phyloP scores from a whole-genome alignment of 2,113 vertebrate genomes.

The Anoplopoma fimbria region DNA sequence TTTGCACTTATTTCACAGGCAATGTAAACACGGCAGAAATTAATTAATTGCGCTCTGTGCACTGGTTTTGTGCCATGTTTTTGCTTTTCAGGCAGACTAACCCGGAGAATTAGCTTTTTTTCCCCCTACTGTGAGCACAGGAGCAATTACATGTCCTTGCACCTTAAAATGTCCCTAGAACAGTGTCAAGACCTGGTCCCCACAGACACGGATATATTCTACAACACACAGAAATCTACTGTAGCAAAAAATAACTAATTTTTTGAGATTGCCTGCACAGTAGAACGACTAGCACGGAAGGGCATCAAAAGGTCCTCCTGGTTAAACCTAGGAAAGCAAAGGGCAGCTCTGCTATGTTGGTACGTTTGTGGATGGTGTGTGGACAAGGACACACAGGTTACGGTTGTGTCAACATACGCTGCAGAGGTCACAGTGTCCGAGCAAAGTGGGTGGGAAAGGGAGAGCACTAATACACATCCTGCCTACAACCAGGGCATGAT shows the following conservation, averaged over 20 bases:
- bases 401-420: slow-evolving; percentile 41
- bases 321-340: slow-evolving; percentile 12
- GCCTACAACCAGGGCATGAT: slow-evolving; percentile 6
- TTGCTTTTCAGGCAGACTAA: background rate
- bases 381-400: slow-evolving; percentile 37
- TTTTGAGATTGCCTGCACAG: background rate
- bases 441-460: background rate
- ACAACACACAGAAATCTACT: slow-evolving; percentile 1
- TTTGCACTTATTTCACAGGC: background rate
- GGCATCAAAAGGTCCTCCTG: slow-evolving; percentile 5
- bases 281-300: background rate
- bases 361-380: background rate
- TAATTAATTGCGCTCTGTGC: background rate
- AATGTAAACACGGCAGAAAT: background rate
- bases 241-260: background rate
- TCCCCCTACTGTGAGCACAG: background rate
- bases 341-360: background rate
- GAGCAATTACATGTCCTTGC: background rate
- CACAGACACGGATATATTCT: background rate
- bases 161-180: background rate
- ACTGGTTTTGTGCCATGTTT: background rate
- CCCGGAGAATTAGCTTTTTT: background rate
- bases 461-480: slow-evolving; percentile 9
- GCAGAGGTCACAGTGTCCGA: slow-evolving; percentile 20
- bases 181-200: background rate